Evolutionary conservation across 2,113 vertebrate genomes (phyloP).

Genomic region (Plecotus auritus): DNA sequence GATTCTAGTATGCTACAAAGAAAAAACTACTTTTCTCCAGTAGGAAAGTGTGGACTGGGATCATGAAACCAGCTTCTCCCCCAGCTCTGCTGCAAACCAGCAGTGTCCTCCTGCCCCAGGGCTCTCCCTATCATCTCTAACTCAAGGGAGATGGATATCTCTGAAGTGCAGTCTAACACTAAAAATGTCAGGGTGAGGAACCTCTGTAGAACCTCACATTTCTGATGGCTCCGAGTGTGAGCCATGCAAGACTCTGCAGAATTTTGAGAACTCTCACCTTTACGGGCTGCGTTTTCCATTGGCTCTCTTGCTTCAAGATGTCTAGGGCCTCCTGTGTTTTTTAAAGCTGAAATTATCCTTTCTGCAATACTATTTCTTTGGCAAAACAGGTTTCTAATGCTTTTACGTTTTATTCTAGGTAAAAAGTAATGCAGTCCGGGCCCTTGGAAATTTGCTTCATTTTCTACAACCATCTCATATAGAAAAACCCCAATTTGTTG

Average conservation of each 20-base stretch:
- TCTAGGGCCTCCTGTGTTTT: not conserved
- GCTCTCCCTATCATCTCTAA: not conserved
- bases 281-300: not conserved
- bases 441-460: constrained; percentile 94
- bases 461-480: constrained; percentile 91
- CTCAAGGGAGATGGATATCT: not conserved
- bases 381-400: constrained; percentile 11
- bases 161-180: not conserved
- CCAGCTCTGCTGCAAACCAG: not conserved
- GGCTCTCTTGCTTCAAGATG: not conserved
- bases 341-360: not conserved
- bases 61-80: not conserved
- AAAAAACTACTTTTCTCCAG: too few relatives aligned
- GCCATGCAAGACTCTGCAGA: not conserved
- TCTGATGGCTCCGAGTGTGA: not conserved
- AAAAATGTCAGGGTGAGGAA: not conserved
- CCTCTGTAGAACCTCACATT: not conserved
- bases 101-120: not conserved
- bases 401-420: constrained; percentile 81
- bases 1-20: not conserved
- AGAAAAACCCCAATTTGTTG: constrained; percentile 86
- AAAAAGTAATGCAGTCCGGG: constrained; percentile 94
- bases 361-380: not conserved
- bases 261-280: not conserved
- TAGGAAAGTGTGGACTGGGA: not conserved